Percentiles rank a stretch among this genome's conserved stretches.
Evolutionary conservation across 1,140 invertebrate species (phyloP).

Genomic region (Microvelia longipes): DNA sequence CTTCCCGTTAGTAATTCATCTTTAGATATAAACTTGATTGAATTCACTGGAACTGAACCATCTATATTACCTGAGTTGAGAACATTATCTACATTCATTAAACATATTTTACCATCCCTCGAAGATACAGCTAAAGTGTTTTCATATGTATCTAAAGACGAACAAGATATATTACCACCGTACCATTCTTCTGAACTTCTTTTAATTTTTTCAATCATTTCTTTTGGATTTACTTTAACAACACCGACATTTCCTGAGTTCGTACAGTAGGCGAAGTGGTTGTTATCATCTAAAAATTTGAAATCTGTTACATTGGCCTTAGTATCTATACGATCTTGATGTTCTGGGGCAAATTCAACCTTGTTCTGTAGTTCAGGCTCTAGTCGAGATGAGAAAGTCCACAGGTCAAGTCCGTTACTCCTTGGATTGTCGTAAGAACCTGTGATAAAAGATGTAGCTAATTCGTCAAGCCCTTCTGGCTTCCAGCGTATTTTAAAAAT

Average conservation of each 20-base stretch:
- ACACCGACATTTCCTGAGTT: neutral
- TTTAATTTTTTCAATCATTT: neutral
- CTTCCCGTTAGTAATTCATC: neutral
- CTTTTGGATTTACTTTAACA: neutral
- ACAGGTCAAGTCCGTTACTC: neutral
- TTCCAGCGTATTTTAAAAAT: neutral
- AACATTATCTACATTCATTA: neutral
- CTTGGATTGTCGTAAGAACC: neutral
- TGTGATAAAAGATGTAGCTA: neutral
- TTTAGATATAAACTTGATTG: neutral
- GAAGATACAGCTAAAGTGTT: neutral
- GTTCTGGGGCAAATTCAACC: neutral
- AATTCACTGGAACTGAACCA: neutral
- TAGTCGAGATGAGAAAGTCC: neutral
- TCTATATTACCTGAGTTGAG: neutral
- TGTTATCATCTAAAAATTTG: neutral
- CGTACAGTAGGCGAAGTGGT: neutral
- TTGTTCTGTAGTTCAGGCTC: neutral
- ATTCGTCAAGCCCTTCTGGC: neutral
- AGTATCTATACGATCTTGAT: neutral
- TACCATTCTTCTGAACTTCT: neutral
- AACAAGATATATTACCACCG: neutral
- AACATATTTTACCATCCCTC: neutral
- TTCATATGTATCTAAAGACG: neutral
- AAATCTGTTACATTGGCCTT: neutral